These are phyloP conservation scores for Pollimyrus isidori DNA, from an alignment of 2,113 vertebrate species.

Conservation along the genomic window DNA sequence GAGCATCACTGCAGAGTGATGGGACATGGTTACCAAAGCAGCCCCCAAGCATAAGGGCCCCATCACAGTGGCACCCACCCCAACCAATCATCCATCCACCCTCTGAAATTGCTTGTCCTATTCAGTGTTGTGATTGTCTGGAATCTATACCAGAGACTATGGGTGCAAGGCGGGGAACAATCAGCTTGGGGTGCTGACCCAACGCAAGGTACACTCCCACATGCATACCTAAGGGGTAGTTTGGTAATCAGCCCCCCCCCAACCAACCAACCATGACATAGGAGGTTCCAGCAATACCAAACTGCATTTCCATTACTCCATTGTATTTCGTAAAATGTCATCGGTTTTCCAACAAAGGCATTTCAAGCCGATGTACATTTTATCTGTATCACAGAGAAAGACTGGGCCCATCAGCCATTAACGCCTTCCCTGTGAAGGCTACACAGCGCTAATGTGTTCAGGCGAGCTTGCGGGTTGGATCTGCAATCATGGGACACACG, in stretches of 20 bases:
- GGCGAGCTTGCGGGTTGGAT: not conserved
- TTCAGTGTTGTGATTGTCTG: not conserved
- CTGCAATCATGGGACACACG: constrained; percentile 9
- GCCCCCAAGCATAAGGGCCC: not conserved
- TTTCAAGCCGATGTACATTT: not conserved
- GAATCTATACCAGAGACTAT: not conserved
- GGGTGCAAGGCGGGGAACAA: not conserved
- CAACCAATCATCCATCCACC: not conserved
- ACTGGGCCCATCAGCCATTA: not conserved
- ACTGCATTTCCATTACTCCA: not conserved
- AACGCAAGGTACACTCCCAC: not conserved
- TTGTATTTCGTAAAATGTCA: not conserved
- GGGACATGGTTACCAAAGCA: not conserved
- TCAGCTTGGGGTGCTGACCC: no score
- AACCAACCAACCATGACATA: not conserved
- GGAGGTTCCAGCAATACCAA: not conserved
- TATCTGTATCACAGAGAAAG: not conserved
- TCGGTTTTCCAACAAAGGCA: not conserved
- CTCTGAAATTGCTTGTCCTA: not conserved
- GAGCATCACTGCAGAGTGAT: constrained; percentile 76
- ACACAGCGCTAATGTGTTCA: not conserved
- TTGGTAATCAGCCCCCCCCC: not conserved
- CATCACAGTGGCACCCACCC: not conserved
- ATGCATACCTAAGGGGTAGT: no score
- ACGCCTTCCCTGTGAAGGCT: not conserved